Evolutionary conservation across 2,888 invertebrate genomes (phyloP).

Genomic region (Tetropium fuscum): DNA sequence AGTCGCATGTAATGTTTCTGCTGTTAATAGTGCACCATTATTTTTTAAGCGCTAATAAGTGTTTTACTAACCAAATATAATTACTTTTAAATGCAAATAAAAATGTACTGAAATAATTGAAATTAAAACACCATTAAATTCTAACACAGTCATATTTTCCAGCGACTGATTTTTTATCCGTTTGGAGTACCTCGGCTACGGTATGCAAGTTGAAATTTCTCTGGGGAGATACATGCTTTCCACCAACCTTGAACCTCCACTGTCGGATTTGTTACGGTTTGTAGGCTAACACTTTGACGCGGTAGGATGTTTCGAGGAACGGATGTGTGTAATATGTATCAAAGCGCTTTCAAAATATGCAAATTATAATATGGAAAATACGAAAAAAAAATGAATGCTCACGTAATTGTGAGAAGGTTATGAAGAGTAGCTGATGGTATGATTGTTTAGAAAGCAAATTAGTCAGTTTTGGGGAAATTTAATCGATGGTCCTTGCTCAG

Average conservation of each 20-base stretch:
- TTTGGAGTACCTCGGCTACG: conserved; percentile 12
- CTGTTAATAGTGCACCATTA: not conserved
- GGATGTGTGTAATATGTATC: conserved; percentile 20
- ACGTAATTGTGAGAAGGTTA: too few species aligned
- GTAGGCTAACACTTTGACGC: conserved; percentile 49
- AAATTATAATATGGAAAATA: not conserved
- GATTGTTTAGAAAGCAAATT: too few species aligned
- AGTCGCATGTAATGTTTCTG: too few species aligned
- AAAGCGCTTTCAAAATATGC: not conserved
- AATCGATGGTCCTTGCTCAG: too few species aligned
- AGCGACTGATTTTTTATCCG: not conserved
- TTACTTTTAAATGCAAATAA: too few species aligned
- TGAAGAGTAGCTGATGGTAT: too few species aligned
- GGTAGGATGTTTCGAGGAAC: conserved; percentile 33
- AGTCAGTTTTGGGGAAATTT: too few species aligned
- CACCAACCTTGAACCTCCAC: conserved; percentile 38
- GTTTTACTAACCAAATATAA: too few species aligned
- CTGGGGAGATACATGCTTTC: conserved; percentile 49
- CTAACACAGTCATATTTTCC: not conserved
- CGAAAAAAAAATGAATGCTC: too few species aligned
- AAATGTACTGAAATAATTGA: not conserved
- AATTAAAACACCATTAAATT: not conserved
- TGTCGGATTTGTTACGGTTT: conserved; percentile 53
- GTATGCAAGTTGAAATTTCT: conserved; percentile 62
- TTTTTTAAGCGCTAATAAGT: not conserved